These are phyloP conservation scores for Fringilla coelebs DNA, from an alignment of 2,797 vertebrate genomes.

Conservation along the genomic window DNA sequence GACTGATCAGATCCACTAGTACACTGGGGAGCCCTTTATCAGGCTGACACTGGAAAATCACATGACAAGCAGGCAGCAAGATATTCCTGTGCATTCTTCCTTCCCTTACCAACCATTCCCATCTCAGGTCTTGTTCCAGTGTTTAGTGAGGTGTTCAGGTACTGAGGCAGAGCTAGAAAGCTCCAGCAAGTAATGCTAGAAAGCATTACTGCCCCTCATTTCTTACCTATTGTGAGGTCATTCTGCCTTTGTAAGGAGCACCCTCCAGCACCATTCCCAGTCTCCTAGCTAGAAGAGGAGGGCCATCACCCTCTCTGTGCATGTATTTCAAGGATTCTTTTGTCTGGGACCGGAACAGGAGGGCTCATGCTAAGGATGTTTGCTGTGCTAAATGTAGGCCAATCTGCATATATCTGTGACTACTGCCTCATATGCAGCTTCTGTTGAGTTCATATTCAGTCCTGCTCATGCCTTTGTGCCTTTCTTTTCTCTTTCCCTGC, in stretches of 20 bases:
- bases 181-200: background rate
- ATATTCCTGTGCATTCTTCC: background rate
- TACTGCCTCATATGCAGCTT: no score
- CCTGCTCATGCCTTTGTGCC: no score
- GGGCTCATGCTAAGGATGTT: no score
- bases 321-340: background rate
- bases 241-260: no score
- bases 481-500: no score
- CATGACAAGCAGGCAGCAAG: background rate
- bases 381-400: no score
- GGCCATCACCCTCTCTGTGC: background rate
- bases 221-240: background rate
- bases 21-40: background rate
- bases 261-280: background rate
- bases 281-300: background rate
- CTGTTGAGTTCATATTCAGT: no score
- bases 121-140: background rate
- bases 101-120: background rate
- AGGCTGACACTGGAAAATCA: background rate
- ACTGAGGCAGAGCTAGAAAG: background rate
- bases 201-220: background rate
- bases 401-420: no score
- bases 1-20: background rate
- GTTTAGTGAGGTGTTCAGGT: background rate
- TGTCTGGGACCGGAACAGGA: background rate